Evolutionary conservation across 2,113 vertebrate genomes (phyloP).

Genomic region (Equus przewalskii): DNA sequence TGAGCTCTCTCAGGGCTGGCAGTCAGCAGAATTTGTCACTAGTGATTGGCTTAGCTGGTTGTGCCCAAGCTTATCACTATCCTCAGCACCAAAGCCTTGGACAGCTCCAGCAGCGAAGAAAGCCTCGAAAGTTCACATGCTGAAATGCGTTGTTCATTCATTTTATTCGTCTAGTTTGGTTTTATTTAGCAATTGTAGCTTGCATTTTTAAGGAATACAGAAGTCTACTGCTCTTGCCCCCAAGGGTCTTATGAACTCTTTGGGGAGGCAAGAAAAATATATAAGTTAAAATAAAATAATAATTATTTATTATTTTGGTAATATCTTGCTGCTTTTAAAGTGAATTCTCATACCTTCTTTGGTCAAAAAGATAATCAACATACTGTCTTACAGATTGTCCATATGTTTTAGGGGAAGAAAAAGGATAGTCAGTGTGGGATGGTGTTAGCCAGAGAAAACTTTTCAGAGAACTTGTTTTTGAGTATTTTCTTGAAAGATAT

Average conservation of each 20-base stretch:
- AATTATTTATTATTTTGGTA: constrained; percentile 1
- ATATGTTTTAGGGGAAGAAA: constrained; percentile 1
- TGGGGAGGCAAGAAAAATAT: neutral
- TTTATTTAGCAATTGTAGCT: neutral
- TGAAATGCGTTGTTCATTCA: neutral
- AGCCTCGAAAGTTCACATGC: neutral
- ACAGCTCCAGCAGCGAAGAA: neutral
- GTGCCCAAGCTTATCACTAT: neutral
- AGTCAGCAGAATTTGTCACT: neutral
- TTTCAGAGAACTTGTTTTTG: neutral
- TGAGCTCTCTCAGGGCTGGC: neutral
- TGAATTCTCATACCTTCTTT: constrained; percentile 37
- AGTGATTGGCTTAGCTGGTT: neutral
- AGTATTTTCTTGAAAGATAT: neutral
- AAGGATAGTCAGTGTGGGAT: constrained; percentile 15
- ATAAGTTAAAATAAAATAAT: constrained; percentile 23
- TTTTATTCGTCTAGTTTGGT: neutral
- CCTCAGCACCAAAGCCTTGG: neutral
- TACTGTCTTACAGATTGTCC: constrained; percentile 36
- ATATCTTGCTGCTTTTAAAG: neutral
- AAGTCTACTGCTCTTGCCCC: neutral
- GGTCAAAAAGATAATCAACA: constrained; percentile 3
- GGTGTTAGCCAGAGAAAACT: constrained; percentile 36
- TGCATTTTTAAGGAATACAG: constrained; percentile 29
- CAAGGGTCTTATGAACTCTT: neutral